A percentile compares a stretch with the other conserved stretches of the same genome.
These are phyloP conservation scores for Sciurus niger DNA, from an alignment of 2,113 vertebrate genomes.

Conservation along the genomic window DNA sequence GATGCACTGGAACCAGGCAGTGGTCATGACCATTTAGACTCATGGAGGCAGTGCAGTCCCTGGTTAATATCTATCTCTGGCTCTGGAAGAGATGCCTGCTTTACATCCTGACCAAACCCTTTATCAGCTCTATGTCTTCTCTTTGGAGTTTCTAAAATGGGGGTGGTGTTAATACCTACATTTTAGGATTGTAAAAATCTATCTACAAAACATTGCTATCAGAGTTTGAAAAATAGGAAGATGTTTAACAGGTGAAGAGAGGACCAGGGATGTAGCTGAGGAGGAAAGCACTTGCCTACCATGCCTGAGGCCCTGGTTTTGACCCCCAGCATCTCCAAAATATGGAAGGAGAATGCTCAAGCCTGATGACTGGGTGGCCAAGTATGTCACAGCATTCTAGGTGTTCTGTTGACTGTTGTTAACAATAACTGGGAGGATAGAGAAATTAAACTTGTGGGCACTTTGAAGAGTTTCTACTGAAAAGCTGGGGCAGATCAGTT, in stretches of 20 bases:
- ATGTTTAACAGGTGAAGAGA: neutral
- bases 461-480: conserved; percentile 33
- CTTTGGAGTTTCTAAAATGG: neutral
- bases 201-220: neutral
- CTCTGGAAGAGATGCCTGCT: neutral
- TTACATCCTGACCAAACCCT: neutral
- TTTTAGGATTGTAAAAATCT: neutral
- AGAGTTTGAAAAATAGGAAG: neutral
- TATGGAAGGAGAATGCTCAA: neutral
- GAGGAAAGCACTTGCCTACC: neutral
- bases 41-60: rapidly evolving
- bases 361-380: too few species aligned
- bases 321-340: neutral
- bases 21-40: neutral
- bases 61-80: neutral
- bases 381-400: neutral
- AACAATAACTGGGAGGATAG: neutral
- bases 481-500: neutral
- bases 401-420: neutral
- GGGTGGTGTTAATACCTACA: neutral
- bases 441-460: neutral
- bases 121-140: neutral
- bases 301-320: neutral
- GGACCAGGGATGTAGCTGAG: too few species aligned
- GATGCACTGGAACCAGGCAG: neutral